phyloP scores from a whole-genome alignment of 2,797 vertebrate genomes.

The Clamator glandarius region DNA sequence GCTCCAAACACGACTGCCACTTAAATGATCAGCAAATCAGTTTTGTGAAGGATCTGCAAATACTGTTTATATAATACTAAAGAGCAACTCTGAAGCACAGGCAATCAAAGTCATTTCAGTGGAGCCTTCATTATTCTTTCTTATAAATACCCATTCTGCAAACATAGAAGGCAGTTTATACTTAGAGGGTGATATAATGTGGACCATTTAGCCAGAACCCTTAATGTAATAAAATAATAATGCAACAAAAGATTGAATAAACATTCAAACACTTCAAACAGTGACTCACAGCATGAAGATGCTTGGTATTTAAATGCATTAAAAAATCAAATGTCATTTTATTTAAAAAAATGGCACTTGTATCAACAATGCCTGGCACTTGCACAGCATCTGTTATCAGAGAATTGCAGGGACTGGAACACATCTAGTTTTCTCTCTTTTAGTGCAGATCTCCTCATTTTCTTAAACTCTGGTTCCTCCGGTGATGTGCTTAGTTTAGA shows the following conservation, averaged over 20 bases:
- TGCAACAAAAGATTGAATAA: conserved; percentile 54
- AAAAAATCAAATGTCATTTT: conserved; percentile 33
- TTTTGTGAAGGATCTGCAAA: conserved; percentile 21
- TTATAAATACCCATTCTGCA: not conserved
- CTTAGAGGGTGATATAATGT: not conserved
- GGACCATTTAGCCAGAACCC: conserved; percentile 26
- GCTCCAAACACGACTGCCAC: not conserved
- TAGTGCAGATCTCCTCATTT: not conserved
- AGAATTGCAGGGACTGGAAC: not conserved
- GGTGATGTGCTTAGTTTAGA: not conserved
- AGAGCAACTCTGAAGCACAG: not conserved
- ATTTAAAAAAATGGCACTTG: not conserved
- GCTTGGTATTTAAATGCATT: conserved; percentile 58
- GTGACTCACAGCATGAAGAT: conserved; percentile 54
- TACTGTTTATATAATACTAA: not conserved
- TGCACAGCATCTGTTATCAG: not conserved
- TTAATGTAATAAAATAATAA: not conserved
- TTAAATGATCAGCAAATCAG: not conserved
- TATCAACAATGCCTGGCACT: conserved; percentile 29
- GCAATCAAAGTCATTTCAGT: not conserved
- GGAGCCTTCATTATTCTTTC: not conserved
- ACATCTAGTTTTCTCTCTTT: not conserved
- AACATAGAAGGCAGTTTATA: not conserved
- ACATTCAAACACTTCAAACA: conserved; percentile 43
- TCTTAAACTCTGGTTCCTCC: not conserved